phyloP scores from a whole-genome alignment of 2,797 vertebrate species.

The Mastacembelus armatus region DNA sequence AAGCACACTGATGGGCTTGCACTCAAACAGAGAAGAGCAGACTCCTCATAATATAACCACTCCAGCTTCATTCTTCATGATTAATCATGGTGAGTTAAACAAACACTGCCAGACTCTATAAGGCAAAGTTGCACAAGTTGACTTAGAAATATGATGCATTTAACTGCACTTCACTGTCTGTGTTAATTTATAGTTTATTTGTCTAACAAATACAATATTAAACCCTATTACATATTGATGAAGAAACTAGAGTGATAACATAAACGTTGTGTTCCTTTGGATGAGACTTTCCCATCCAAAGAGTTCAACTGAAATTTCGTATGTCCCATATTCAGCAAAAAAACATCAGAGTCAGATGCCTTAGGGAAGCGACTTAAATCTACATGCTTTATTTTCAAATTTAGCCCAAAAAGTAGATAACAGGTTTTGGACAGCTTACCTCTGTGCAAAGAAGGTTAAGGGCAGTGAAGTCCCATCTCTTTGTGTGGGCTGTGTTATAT shows the following conservation, averaged over 20 bases:
- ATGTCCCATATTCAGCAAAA: background rate
- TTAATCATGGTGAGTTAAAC: constrained; percentile 25
- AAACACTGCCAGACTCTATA: background rate
- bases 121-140: background rate
- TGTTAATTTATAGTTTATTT: background rate
- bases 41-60: constrained; percentile 20
- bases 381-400: background rate
- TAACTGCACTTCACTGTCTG: constrained; percentile 9
- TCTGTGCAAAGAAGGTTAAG: constrained; percentile 94
- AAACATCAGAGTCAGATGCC: too few relatives aligned
- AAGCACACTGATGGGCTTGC: constrained; percentile 61
- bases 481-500: constrained; percentile 91
- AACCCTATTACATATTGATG: background rate
- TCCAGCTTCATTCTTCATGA: constrained; percentile 28
- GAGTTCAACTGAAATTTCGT: background rate
- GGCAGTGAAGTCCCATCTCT: constrained; percentile 97
- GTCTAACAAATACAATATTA: background rate
- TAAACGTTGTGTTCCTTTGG: background rate
- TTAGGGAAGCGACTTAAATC: background rate
- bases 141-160: background rate
- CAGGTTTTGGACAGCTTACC: constrained; percentile 80
- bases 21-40: constrained; percentile 60
- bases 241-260: background rate
- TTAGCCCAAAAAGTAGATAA: background rate
- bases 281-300: background rate